A percentile compares a stretch with the other conserved stretches of the same genome.
Evolutionary conservation across 2,888 invertebrate genomes (phyloP).

Genomic region (Bellardia pandia): DNA sequence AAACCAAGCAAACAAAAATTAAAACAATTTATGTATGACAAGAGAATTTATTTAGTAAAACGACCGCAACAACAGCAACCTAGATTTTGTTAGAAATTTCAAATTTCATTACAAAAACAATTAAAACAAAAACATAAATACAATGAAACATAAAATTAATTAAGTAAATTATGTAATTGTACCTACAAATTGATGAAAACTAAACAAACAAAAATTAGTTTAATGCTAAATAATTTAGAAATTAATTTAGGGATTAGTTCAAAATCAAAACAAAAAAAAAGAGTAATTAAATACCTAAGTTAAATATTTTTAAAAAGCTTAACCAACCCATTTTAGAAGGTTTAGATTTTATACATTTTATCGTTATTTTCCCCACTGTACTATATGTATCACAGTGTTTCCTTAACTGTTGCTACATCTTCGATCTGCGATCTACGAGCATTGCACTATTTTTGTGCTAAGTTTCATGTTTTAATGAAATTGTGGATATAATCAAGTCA

Average conservation of each 20-base stretch:
- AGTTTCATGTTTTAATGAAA: no score
- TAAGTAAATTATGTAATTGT: constrained; percentile 71
- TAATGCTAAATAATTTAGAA: constrained; percentile 57
- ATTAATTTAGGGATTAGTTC: constrained; percentile 62
- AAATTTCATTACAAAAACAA: constrained; percentile 36
- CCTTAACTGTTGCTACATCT: no score
- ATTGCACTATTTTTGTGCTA: no score
- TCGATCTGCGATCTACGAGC: no score
- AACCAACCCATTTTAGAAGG: constrained; percentile 52
- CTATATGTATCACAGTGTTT: no score
- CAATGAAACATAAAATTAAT: constrained; percentile 33
- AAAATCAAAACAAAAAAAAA: constrained; percentile 9
- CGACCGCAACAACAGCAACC: constrained; percentile 51
- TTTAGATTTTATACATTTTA: no score
- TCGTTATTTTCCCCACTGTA: no score
- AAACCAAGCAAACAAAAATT: background rate
- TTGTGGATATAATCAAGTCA: no score
- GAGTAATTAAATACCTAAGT: background rate
- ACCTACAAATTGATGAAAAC: constrained; percentile 66
- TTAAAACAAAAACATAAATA: constrained; percentile 29
- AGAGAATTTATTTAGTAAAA: constrained; percentile 69
- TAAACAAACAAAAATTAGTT: constrained; percentile 59
- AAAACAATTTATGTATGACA: constrained; percentile 44
- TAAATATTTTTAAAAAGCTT: constrained; percentile 31
- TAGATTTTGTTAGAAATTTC: constrained; percentile 63